Evolutionary conservation across 2,113 vertebrate genomes (phyloP).

Genomic region (Dromaius novaehollandiae): DNA sequence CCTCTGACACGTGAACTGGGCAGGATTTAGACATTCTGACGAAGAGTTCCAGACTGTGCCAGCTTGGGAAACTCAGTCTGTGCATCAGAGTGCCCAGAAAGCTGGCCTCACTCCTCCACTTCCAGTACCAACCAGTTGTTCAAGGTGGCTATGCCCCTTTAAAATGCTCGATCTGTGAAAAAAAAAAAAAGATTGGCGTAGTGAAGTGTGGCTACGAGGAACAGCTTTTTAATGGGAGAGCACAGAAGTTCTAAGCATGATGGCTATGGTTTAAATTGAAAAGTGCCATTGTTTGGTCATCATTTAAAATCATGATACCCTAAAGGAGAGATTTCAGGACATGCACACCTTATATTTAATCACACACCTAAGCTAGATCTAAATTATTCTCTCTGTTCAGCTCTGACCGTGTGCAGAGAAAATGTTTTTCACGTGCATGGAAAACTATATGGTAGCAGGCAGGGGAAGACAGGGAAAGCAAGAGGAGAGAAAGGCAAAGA

Average conservation of each 20-base stretch:
- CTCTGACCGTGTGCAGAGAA: neutral
- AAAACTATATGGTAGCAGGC: neutral
- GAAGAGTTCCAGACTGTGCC: neutral
- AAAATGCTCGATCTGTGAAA: neutral
- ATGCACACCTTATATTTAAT: neutral
- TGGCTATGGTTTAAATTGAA: slow-evolving; percentile 5
- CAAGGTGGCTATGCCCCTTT: neutral
- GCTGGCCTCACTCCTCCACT: neutral
- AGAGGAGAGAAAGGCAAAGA: neutral
- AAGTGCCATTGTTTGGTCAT: neutral
- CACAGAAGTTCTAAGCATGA: slow-evolving; percentile 14
- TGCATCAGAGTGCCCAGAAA: neutral
- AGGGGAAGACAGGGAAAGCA: neutral
- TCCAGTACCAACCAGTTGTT: neutral
- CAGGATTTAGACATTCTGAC: neutral
- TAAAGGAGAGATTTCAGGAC: neutral
- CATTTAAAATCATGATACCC: neutral
- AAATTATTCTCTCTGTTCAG: neutral
- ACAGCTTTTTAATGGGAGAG: slow-evolving; percentile 31
- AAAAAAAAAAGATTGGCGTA: neutral
- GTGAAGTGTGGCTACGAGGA: neutral
- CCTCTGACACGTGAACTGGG: neutral
- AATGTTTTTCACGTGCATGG: neutral
- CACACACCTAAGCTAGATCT: neutral
- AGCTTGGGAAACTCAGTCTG: neutral